Percentiles rank a stretch among this genome's conserved stretches.
Evolutionary conservation across 2,797 vertebrate genomes (phyloP).

Genomic region (Mionectes olivaceus): DNA sequence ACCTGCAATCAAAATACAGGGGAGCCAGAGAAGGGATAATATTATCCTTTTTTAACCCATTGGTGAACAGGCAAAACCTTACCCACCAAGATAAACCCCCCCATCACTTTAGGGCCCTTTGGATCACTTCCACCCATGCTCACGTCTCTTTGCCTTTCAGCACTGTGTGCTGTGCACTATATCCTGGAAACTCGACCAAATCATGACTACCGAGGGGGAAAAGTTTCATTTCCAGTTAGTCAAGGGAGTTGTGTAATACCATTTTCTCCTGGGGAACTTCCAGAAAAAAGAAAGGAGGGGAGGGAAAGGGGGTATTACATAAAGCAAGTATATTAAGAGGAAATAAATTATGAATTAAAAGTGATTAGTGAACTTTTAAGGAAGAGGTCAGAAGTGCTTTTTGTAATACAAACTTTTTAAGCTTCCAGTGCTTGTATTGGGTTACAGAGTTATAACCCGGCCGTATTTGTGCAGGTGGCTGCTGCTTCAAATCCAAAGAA

Average conservation of each 20-base stretch:
- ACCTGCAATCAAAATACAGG: not conserved
- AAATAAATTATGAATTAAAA: conserved; percentile 79
- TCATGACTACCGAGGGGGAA: conserved; percentile 45
- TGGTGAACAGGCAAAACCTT: not conserved
- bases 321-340: conserved; percentile 71
- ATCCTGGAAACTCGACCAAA: conserved; percentile 37
- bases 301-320: not conserved
- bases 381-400: conserved; percentile 76
- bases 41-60: not conserved
- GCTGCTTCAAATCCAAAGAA: conserved; percentile 73
- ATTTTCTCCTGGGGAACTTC: conserved; percentile 65
- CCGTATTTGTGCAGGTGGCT: conserved; percentile 86
- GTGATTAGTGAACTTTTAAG: conserved; percentile 79
- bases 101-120: not conserved
- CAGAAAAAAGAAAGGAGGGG: conserved; percentile 24
- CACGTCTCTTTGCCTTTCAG: not conserved
- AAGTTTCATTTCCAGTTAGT: conserved; percentile 69
- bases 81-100: not conserved
- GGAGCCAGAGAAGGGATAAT: not conserved
- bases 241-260: conserved; percentile 68
- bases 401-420: conserved; percentile 74
- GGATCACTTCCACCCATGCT: conserved; percentile 7
- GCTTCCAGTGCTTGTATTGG: conserved; percentile 74
- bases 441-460: conserved; percentile 77
- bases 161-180: not conserved